Percentiles rank a stretch among this genome's conserved stretches.
Conservation (phyloP, 2,113 vertebrate genomes). For the Myrmecobius fasciatus region DNA sequence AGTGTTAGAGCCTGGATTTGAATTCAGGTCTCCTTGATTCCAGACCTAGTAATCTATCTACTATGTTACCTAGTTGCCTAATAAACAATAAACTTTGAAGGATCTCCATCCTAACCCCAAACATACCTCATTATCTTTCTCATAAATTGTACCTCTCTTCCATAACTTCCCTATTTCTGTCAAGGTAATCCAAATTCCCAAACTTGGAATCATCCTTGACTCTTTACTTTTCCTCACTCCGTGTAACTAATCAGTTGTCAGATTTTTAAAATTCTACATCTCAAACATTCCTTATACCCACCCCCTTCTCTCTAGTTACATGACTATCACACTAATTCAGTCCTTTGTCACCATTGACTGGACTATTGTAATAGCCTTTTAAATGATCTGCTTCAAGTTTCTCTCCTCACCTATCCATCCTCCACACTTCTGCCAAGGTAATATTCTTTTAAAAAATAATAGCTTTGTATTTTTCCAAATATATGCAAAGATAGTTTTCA, state of each 20-base stretch:
- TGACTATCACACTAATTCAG: neutral
- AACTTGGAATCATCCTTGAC: neutral
- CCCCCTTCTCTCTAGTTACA: neutral
- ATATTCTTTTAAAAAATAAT: neutral
- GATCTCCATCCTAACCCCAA: neutral
- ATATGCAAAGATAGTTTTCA: no score
- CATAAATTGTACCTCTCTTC: neutral
- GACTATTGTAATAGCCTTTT: neutral
- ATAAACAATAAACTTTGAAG: neutral
- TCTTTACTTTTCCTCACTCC: neutral
- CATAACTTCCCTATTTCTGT: neutral
- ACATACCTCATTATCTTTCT: neutral
- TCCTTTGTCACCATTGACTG: neutral
- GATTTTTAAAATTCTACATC: neutral
- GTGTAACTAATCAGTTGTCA: neutral
- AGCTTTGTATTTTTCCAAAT: no score
- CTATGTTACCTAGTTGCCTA: neutral
- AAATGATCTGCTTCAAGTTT: neutral
- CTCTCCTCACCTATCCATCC: neutral
- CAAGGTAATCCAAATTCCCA: neutral
- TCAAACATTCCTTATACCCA: neutral
- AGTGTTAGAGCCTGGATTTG: neutral
- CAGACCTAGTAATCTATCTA: neutral
- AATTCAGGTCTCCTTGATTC: neutral
- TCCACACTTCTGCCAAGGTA: neutral